Percentiles rank a stretch among this genome's conserved stretches.
phyloP scores from a whole-genome alignment of 1,140 invertebrate genomes.

The Sinella curviseta region DNA sequence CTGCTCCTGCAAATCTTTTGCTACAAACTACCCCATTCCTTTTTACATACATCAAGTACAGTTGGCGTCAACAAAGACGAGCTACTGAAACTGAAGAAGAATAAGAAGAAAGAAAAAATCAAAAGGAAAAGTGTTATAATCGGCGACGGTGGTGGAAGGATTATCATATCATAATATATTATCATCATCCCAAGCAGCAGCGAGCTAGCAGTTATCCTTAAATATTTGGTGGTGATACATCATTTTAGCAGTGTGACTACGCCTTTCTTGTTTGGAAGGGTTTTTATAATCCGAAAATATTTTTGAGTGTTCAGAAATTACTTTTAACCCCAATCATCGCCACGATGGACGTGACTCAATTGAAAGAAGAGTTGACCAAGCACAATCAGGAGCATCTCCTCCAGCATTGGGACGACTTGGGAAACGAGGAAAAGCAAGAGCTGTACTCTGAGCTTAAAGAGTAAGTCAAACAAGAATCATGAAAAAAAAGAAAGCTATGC shows the following conservation, averaged over 20 bases:
- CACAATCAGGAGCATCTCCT: conserved; percentile 79
- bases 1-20: too few species aligned
- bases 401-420: conserved; percentile 76
- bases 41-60: too few species aligned
- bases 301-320: too few species aligned
- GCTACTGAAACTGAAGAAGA: neutral
- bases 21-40: too few species aligned
- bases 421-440: conserved; percentile 63
- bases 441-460: conserved; percentile 43
- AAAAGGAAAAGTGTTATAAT: conserved; percentile 6
- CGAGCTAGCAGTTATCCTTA: neutral
- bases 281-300: too few species aligned
- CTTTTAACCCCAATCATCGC: too few species aligned
- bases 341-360: conserved; percentile 54
- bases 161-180: neutral
- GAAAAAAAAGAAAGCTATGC: conserved; percentile 16
- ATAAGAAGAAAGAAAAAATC: too few species aligned
- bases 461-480: conserved; percentile 43
- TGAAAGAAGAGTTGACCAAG: conserved; percentile 53
- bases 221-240: neutral
- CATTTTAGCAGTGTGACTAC: neutral
- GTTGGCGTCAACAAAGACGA: conserved; percentile 18
- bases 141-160: neutral
- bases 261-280: too few species aligned
- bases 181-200: neutral